Evolutionary conservation across 92 coral and sea anemone species (phyloP), one percentile per base, ranked within the genome.

Genomic region (Palythoa caribaeorum): DNA sequence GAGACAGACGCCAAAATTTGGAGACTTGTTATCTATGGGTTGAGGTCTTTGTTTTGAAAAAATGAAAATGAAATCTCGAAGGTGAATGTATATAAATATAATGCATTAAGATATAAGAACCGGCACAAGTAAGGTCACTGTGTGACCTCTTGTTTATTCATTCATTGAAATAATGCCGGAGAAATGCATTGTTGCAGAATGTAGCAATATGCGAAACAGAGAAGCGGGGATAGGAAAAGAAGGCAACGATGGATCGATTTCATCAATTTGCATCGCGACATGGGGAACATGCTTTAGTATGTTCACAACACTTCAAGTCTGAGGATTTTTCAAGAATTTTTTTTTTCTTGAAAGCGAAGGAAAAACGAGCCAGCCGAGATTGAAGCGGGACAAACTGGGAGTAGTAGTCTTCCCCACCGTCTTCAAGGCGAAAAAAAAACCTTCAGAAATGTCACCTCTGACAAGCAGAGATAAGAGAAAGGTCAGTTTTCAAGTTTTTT

Each of bases 401-500:
- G 72, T n/a, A 13, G 72, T 66, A 66, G 72, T 66, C 11, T 66
- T 66, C 37, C 72, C 38, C 35, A 66, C 38, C 0, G 37, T 66
- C 12, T 66, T 66, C 72, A 28, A 35, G 74, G 17, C 17, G 13
- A 70, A 70, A 10, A 57, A 21, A 70, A 70, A 28, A 2, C 15
- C 74, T 8, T 70, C 15, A 12, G 74, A 70, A 5, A 70, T 70
- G 47, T 21, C 48, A 70, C 48, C 40, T 70, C 12, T 70, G 48
- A 70, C 47, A 13, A 28, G 74, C 74, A 11, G 74, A 70, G 40
- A 70, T 70, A 70, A 70, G 37, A 70, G 74, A 70, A 70, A 70
- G 74, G 74, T 70, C 35, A 19, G 74, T 70, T 70, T 70, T 37
- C 47, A 70, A 70, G 74, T 70, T 28, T 8, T 35, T 13, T 36